Conservation (phyloP, 1,140 invertebrate species). For the Eumaeus atala region DNA sequence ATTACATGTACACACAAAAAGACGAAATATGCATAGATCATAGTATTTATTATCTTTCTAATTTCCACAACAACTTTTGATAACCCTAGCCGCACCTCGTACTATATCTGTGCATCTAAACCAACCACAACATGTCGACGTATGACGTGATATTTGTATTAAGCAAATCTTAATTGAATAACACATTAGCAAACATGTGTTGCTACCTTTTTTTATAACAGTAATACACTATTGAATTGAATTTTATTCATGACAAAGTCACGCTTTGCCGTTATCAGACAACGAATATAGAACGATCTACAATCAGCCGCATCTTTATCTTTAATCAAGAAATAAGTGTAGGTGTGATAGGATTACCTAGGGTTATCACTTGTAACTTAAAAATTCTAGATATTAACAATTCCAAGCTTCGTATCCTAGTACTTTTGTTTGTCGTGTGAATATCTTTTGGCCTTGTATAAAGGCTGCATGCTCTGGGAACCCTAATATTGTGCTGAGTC, state of each 20-base stretch:
- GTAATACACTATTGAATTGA: conserved; percentile 1
- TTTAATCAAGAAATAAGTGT: conserved; percentile 28
- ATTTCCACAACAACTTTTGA: too few species aligned
- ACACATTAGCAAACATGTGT: not conserved
- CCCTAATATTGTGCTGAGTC: not conserved
- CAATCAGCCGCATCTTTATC: conserved; percentile 5
- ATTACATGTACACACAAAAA: too few species aligned
- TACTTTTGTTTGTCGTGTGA: not conserved
- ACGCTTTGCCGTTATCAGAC: conserved; percentile 1
- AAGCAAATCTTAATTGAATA: conserved; percentile 1
- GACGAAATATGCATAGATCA: too few species aligned
- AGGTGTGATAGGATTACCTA: conserved; percentile 29
- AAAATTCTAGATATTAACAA: too few species aligned
- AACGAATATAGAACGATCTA: not conserved
- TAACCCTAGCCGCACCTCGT: too few species aligned
- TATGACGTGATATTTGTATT: not conserved
- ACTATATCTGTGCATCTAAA: too few species aligned
- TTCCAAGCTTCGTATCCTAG: too few species aligned
- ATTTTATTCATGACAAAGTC: conserved; percentile 9
- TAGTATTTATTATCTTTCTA: too few species aligned
- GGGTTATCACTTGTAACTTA: not conserved
- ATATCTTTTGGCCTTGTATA: not conserved
- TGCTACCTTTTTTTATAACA: not conserved
- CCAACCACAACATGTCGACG: too few species aligned
- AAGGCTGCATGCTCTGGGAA: not conserved